Evolutionary conservation across 2,888 invertebrate species (phyloP).

Genomic region (Eupithecia pulchellata): DNA sequence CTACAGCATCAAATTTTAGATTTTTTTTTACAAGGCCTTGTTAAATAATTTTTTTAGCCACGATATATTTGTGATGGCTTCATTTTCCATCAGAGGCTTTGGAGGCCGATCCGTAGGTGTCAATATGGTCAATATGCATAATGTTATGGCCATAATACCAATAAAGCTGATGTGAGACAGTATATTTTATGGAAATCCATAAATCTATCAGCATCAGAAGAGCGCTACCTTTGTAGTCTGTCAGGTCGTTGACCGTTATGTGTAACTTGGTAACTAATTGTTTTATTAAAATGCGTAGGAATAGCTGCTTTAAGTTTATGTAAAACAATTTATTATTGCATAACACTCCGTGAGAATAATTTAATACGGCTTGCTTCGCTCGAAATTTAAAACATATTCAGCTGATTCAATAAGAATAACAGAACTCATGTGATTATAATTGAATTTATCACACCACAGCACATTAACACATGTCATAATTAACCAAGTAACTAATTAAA

Average conservation of each 20-base stretch:
- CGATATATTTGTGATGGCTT: slow-evolving; percentile 26
- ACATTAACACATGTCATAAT: slow-evolving; percentile 39
- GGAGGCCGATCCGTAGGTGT: slow-evolving; percentile 52
- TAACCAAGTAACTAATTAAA: slow-evolving; percentile 39
- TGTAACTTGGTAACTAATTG: slow-evolving; percentile 5
- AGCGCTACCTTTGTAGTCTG: slow-evolving; percentile 26
- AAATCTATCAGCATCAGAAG: slow-evolving; percentile 28
- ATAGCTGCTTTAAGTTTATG: neutral
- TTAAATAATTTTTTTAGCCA: neutral
- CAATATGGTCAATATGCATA: slow-evolving; percentile 58
- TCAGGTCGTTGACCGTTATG: slow-evolving; percentile 18
- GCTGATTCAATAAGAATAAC: neutral
- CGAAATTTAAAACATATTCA: neutral
- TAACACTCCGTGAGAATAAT: neutral
- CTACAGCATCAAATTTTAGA: neutral
- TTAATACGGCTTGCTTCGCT: slow-evolving; percentile 8
- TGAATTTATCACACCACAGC: neutral
- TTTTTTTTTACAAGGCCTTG: neutral
- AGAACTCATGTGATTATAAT: neutral
- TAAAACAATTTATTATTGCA: neutral
- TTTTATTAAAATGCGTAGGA: neutral
- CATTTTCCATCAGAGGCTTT: slow-evolving; percentile 18
- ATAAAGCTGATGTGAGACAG: slow-evolving; percentile 22
- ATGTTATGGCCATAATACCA: slow-evolving; percentile 54
- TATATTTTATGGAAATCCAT: slow-evolving; percentile 29